A percentile compares a stretch with the other conserved stretches of the same genome.
These are phyloP conservation scores for Scaptomyza cyrtandrae DNA, from an alignment of 2,888 invertebrate genomes.

Conservation along the genomic window DNA sequence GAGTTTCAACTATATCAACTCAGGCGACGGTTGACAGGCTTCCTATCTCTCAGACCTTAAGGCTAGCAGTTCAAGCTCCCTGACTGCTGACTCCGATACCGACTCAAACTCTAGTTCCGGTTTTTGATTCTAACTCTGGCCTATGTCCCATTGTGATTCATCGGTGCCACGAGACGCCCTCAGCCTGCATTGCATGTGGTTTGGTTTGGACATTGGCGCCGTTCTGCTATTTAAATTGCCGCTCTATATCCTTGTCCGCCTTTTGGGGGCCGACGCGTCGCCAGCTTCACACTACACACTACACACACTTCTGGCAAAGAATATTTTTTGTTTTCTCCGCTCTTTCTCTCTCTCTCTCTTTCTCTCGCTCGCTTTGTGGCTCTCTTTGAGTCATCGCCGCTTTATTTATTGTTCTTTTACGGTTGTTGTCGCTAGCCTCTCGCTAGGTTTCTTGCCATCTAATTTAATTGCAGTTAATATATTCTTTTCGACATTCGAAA, in stretches of 20 bases:
- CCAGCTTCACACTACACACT: constrained; percentile 70
- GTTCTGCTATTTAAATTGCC: constrained; percentile 74
- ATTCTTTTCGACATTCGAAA: constrained; percentile 69
- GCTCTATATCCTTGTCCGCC: constrained; percentile 68
- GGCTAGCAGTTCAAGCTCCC: neutral
- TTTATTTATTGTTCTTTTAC: constrained; percentile 63
- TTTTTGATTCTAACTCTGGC: constrained; percentile 7
- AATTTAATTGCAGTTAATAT: constrained; percentile 66
- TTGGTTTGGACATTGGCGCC: constrained; percentile 77
- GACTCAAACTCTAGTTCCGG: constrained; percentile 8
- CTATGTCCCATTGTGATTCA: constrained; percentile 65
- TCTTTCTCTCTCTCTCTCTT: constrained; percentile 1
- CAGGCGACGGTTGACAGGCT: constrained; percentile 35
- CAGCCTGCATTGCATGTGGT: constrained; percentile 57
- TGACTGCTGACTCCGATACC: constrained; percentile 12
- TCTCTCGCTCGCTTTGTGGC: constrained; percentile 8
- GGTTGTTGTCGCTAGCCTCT: constrained; percentile 27
- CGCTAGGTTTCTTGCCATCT: constrained; percentile 38
- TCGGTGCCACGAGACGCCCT: constrained; percentile 44
- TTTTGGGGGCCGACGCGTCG: constrained; percentile 56
- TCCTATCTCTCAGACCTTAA: constrained; percentile 2
- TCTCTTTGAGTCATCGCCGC: constrained; percentile 65
- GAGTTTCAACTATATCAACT: neutral
- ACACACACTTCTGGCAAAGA: constrained; percentile 27
- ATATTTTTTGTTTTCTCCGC: constrained; percentile 12